Conservation (phyloP, 2,797 vertebrate genomes). For the Hirundo rustica region DNA sequence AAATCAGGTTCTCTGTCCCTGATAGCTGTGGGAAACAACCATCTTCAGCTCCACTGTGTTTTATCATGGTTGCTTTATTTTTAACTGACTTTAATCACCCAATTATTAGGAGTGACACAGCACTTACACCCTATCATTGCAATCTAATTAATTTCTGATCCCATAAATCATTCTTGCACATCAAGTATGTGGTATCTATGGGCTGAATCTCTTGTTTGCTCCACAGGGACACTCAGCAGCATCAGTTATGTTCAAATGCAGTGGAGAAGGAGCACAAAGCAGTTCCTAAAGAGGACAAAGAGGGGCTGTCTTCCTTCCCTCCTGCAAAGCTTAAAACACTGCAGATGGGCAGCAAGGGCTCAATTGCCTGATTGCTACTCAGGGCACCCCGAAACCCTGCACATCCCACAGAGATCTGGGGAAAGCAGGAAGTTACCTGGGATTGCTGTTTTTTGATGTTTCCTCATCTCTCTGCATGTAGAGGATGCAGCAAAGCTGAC, state of each 20-base stretch:
- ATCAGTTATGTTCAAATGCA: background rate
- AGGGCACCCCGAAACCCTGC: background rate
- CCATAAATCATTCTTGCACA: slow-evolving; percentile 51
- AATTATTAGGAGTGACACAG: slow-evolving; percentile 60
- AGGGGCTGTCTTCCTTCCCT: background rate
- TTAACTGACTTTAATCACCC: slow-evolving; percentile 45
- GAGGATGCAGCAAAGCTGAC: background rate
- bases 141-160: slow-evolving; percentile 57
- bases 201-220: slow-evolving; percentile 34
- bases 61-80: slow-evolving; percentile 15
- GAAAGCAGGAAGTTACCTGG: background rate
- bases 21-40: background rate
- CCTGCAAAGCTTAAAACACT: background rate
- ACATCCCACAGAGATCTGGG: background rate
- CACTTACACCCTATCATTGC: slow-evolving; percentile 34
- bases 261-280: background rate
- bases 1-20: background rate
- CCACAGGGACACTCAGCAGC: slow-evolving; percentile 3
- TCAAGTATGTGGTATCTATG: background rate
- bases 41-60: background rate
- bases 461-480: background rate
- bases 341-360: background rate
- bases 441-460: background rate
- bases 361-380: rapidly evolving
- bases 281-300: background rate